Base-by-base conservation (phyloP, 2,113 vertebrate species). In the Chloropsis hardwickii region DNA sequence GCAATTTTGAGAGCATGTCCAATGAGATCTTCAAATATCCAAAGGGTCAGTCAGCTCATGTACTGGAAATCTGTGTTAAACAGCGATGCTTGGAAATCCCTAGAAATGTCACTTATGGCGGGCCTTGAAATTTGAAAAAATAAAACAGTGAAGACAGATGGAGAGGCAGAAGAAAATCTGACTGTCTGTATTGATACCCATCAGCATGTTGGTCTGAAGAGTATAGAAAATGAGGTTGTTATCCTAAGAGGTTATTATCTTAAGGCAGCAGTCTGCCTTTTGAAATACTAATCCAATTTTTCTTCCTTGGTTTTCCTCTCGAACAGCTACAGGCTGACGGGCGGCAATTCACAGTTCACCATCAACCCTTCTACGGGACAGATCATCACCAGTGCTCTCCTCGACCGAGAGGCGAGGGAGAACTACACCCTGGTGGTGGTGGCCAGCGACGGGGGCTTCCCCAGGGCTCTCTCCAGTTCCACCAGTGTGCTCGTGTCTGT, bases 291-390 rank as follows among this genome's bases (percentile, higher is more conserved):
- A 88, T 33, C 3, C 1, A n/a, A 12, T 39, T 66, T 69, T 83
- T 48, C 29, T 28, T 60, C 31, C 33, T 66, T 54, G n/a, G 8
- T 51, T 57, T 81, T 89, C 39, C 50, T 65, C 70, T 77, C 61
- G 2, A 88, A 87, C 97, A 99, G 99, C 94, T 99, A 99, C 88
- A 99, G 98, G 72, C 97, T 99, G 83, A 97, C 60, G 1, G 99
- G 99, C 16, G 99, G 99, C 54, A 98, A 99, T 71, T 98, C 98
- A 0, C 99, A 99, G 60, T 99, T 99, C 97, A 99, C 99, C 57
- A 99, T 99, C 97, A 99, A 99, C 97, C 99, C 99, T 1, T 98
- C 99, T 5, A 99, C 99, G 2, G 99, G 99, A 29, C 99, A 99
- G 93, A 99, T 99, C 93, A 99, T 99, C 97, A 99, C 99, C 92